Conservation (phyloP, 2,113 vertebrate genomes). For the Chrysemys picta region DNA sequence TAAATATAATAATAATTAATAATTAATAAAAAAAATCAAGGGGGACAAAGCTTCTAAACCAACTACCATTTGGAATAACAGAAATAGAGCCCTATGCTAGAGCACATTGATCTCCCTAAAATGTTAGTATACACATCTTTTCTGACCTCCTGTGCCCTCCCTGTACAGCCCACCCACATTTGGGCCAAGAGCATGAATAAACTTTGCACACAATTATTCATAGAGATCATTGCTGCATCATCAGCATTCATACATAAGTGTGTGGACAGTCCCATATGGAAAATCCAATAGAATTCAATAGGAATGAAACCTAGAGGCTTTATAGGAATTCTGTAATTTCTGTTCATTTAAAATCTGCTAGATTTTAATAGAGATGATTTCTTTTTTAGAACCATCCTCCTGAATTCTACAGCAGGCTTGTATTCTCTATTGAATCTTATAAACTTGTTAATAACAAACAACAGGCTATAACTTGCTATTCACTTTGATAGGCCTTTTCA, state of each 20-base stretch:
- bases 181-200: not conserved
- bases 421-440: not conserved
- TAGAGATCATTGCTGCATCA: not conserved
- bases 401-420: not conserved
- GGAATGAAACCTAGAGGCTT: not conserved
- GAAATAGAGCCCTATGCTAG: not conserved
- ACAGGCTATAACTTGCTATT: not conserved
- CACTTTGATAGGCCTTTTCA: not conserved
- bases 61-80: not conserved
- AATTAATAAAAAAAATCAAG: not conserved
- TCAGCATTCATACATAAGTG: not conserved
- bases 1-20: not conserved
- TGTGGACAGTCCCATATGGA: not conserved
- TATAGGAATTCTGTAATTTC: not conserved
- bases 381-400: not conserved
- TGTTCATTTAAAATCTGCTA: not conserved
- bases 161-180: not conserved
- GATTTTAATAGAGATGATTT: not conserved
- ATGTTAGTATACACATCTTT: constrained; percentile 14
- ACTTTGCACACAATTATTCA: not conserved
- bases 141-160: not conserved
- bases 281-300: not conserved
- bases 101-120: constrained; percentile 25
- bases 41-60: not conserved
- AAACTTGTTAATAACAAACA: not conserved